A percentile compares a stretch with the other conserved stretches of the same genome.
These are phyloP conservation scores for Cotesia vestalis DNA, from an alignment of 1,140 invertebrate genomes.

Conservation along the genomic window DNA sequence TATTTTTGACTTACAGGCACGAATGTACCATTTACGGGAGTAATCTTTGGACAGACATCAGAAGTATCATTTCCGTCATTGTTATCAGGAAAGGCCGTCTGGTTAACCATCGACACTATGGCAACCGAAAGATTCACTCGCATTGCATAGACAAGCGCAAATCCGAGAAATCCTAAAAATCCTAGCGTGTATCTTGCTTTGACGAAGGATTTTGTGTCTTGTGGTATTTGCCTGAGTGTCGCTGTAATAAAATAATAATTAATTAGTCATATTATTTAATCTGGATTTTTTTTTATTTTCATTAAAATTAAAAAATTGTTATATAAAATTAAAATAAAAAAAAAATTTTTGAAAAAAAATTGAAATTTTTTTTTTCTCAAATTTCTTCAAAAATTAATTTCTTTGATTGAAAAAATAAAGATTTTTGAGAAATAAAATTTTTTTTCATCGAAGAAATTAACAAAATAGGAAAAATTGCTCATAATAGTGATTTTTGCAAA, in stretches of 20 bases:
- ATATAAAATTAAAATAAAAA: too few species aligned
- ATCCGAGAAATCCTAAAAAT: conserved; percentile 80
- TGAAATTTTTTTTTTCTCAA: too few species aligned
- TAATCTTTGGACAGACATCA: conserved; percentile 70
- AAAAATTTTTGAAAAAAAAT: too few species aligned
- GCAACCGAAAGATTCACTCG: conserved; percentile 92
- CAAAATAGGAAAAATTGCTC: too few species aligned
- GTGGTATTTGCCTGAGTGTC: conserved; percentile 39
- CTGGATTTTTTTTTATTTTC: background rate
- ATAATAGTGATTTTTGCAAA: too few species aligned
- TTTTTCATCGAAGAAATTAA: too few species aligned
- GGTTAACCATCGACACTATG: conserved; percentile 93
- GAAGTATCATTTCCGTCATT: conserved; percentile 61
- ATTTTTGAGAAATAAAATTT: too few species aligned
- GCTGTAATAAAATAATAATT: conserved; percentile 20
- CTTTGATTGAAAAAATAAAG: too few species aligned
- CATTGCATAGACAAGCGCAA: conserved; percentile 89
- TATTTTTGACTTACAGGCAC: conserved; percentile 66
- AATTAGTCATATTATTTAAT: background rate
- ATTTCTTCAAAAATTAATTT: too few species aligned
- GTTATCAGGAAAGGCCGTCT: conserved; percentile 71
- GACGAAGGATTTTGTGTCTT: conserved; percentile 72
- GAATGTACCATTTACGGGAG: conserved; percentile 67
- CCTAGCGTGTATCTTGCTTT: conserved; percentile 81
- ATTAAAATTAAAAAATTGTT: background rate